Conservation (phyloP, 2,113 vertebrate genomes). For the Pelecanus crispus region DNA sequence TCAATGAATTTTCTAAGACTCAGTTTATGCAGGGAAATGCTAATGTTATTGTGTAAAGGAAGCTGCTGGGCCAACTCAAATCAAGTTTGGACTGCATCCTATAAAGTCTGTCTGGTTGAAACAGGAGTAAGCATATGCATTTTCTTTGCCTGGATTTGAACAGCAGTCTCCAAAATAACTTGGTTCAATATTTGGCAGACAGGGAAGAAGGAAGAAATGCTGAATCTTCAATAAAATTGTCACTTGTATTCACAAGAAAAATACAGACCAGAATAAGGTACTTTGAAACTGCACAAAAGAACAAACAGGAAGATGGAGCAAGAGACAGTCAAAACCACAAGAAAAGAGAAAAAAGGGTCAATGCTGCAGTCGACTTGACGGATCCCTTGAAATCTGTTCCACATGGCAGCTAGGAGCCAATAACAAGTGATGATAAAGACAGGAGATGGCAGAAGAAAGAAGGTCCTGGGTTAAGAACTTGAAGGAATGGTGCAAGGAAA, state of each 20-base stretch:
- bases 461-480: neutral
- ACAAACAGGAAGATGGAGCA: neutral
- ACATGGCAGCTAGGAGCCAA: neutral
- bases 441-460: neutral
- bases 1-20: neutral
- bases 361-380: neutral
- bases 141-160: neutral
- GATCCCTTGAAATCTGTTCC: neutral
- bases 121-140: neutral
- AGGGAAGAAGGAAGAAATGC: neutral
- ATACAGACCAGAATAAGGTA: neutral
- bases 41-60: neutral
- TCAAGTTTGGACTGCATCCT: conserved; percentile 1
- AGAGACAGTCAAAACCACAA: neutral
- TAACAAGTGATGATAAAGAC: neutral
- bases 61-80: conserved; percentile 8
- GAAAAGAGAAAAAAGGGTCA: neutral
- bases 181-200: conserved; percentile 24
- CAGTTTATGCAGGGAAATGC: neutral
- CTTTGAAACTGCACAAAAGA: neutral
- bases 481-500: neutral
- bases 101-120: neutral
- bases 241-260: neutral
- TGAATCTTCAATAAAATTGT: conserved; percentile 25
- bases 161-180: neutral